Evolutionary conservation across 2,113 vertebrate species (phyloP), one percentile per base, ranked within the genome.

Genomic region (Leptocoma aspasia): DNA sequence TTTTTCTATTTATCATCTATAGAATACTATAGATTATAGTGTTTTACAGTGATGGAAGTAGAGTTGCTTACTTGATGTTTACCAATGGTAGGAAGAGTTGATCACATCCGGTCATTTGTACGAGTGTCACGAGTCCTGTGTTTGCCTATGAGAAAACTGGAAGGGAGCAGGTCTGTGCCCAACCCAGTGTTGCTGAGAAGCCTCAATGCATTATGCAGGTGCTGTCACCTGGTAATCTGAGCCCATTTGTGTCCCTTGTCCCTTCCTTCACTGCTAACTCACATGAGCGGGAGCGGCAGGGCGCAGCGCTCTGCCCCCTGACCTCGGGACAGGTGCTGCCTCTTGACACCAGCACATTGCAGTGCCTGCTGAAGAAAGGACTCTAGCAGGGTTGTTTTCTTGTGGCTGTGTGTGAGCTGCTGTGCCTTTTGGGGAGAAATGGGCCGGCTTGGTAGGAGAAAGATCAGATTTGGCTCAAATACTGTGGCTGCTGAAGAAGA

Each of bases 241-340:
- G 41, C 24, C 47, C 49, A 53, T 68, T 52, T 33, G 37, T 39
- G 42, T 52, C 33, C 2, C 0, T 57, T 50, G 31, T 56, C 16
- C 30, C n/a, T 79, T 47, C 1, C 0, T 4, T 4, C 2, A 1
- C 64, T 47, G 35, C 35, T 70, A 16, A 19, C 33, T 77, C 68
- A 1, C 2, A 0, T 1, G 9, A 30, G 19, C 0, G 0, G 41
- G 15, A 66, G 52, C 6, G 10, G 21, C 39, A 15, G 42, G 47
- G 12, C 44, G 2, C 2, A 7, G 28, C 4, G 5, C 23, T 56
- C 31, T 53, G 31, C 11, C 19, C 44, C 31, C 0, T 70, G 35
- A 31, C 57, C 17, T 1, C 42, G 35, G 87, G 21, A 8, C 12
- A 5, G 4, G 11, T 47, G 39, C 14, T 10, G 60, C 7, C 77